Percentiles rank a stretch among this genome's conserved stretches.
Conservation (phyloP, 2,888 invertebrate genomes). For the Drosophila nigritarsus region DNA sequence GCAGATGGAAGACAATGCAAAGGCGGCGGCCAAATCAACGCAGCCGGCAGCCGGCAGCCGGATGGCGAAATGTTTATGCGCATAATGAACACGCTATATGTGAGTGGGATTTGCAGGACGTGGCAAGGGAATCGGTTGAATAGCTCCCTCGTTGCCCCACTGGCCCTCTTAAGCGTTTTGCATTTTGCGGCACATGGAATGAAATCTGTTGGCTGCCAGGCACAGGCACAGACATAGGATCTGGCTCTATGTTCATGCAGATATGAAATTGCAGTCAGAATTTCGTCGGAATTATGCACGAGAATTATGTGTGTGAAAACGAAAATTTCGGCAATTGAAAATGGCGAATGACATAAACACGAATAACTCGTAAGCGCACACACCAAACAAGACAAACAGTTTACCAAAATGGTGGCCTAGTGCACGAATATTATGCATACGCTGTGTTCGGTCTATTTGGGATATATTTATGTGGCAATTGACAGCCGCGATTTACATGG, state of each 20-base stretch:
- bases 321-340: conserved; percentile 69
- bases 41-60: conserved; percentile 38
- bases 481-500: conserved; percentile 16
- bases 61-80: conserved; percentile 78
- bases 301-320: conserved; percentile 74
- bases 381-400: conserved; percentile 37
- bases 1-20: conserved; percentile 74
- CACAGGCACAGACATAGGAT: conserved; percentile 22
- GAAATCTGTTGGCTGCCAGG: conserved; percentile 65
- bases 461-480: conserved; percentile 52
- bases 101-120: conserved; percentile 8
- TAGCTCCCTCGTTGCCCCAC: conserved; percentile 9
- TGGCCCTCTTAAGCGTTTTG: conserved; percentile 58
- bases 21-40: conserved; percentile 76
- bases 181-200: conserved; percentile 29
- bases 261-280: conserved; percentile 58
- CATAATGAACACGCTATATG: conserved; percentile 75
- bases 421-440: conserved; percentile 52
- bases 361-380: conserved; percentile 3
- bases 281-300: conserved; percentile 66
- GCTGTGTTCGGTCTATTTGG: conserved; percentile 35
- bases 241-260: conserved; percentile 26
- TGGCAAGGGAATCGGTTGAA: conserved; percentile 2
- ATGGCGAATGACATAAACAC: conserved; percentile 47
- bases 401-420: conserved; percentile 23